Evolutionary conservation across 2,113 vertebrate species (phyloP).

Genomic region (Heloderma charlesbogerti): DNA sequence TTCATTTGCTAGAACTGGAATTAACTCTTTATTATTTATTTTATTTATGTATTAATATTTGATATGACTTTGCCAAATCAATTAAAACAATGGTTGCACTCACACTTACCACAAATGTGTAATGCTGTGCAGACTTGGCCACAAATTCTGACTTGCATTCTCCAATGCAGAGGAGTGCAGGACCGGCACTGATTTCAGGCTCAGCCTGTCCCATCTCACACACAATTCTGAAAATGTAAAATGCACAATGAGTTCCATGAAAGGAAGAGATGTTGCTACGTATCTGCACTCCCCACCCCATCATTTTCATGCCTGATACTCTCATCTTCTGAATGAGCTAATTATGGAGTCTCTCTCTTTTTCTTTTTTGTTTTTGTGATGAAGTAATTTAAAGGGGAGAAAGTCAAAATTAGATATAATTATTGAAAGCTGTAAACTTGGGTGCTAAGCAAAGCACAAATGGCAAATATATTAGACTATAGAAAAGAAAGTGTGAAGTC

Average conservation of each 20-base stretch:
- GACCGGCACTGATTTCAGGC: slow-evolving; percentile 83
- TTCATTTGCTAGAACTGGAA: not conserved
- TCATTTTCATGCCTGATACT: slow-evolving; percentile 61
- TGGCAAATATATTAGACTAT: slow-evolving; percentile 74
- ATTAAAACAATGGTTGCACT: fast-evolving
- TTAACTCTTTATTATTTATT: not conserved
- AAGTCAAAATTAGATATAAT: slow-evolving; percentile 73
- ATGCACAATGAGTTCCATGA: slow-evolving; percentile 32
- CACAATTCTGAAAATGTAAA: slow-evolving; percentile 87
- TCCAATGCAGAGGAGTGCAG: slow-evolving; percentile 92
- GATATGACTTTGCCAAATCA: not conserved
- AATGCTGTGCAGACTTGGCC: slow-evolving; percentile 90
- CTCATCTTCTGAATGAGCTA: slow-evolving; percentile 61
- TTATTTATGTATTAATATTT: not conserved
- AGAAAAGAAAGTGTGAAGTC: slow-evolving; percentile 61
- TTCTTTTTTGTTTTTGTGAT: slow-evolving; percentile 47
- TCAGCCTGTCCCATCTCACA: slow-evolving; percentile 93
- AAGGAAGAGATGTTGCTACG: slow-evolving; percentile 34
- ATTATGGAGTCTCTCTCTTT: slow-evolving; percentile 67
- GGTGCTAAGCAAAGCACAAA: slow-evolving; percentile 71
- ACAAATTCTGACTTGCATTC: slow-evolving; percentile 94
- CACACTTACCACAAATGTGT: slow-evolving; percentile 91
- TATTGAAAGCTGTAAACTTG: slow-evolving; percentile 74
- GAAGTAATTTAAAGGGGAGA: slow-evolving; percentile 62
- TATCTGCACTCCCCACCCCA: not conserved